phyloP scores from a whole-genome alignment of 2,113 vertebrate species.

The Upupa epops region DNA sequence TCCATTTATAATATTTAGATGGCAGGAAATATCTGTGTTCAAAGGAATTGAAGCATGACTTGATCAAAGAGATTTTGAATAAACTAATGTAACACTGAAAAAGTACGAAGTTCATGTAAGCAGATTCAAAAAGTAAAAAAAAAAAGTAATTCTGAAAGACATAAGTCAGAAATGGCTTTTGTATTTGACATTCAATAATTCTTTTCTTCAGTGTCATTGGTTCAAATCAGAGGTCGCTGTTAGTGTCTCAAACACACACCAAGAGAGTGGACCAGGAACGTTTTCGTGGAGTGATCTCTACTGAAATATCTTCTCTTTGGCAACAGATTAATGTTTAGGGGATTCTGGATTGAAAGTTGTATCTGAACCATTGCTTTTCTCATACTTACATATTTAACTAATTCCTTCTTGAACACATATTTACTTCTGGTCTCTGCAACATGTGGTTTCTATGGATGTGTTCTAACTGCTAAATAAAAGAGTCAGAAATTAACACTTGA shows the following conservation, averaged over 20 bases:
- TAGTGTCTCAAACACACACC: neutral
- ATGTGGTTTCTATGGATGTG: slow-evolving; percentile 12
- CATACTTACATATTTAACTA: neutral
- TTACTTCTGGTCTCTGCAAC: neutral
- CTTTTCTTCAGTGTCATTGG: neutral
- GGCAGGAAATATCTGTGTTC: neutral
- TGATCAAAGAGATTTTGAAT: neutral
- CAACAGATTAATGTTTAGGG: neutral
- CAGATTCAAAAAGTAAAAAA: neutral
- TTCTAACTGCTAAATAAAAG: neutral
- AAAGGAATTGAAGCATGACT: neutral
- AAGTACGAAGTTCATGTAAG: neutral
- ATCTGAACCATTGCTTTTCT: neutral
- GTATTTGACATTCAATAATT: neutral
- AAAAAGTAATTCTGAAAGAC: neutral
- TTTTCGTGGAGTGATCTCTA: neutral
- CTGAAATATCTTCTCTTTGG: neutral
- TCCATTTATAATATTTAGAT: neutral
- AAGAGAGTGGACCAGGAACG: neutral
- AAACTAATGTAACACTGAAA: neutral
- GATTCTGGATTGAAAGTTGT: neutral
- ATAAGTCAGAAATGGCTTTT: neutral
- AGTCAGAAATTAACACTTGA: neutral
- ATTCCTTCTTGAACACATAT: neutral
- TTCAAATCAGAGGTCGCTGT: neutral